Base-by-base conservation (phyloP, 2,888 invertebrate genomes). In the Serrognathus titanus region DNA sequence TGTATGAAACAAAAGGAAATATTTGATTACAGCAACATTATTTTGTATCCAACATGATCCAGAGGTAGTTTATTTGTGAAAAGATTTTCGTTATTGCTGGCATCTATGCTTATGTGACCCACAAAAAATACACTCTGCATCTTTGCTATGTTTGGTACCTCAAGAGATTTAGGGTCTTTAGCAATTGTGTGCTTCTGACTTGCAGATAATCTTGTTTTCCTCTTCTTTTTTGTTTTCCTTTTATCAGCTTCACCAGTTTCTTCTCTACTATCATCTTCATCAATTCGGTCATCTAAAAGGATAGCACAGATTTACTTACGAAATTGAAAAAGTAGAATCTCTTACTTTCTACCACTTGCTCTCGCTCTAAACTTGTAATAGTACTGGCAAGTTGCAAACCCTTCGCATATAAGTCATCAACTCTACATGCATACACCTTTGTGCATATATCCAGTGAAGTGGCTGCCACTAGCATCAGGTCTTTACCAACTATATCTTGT, bases 391-490 rank as follows among this genome's bases (percentile, higher is more conserved):
- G 47, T 48, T 51, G 49, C 9, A 51, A 7, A 10, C 54, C 51
- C 37, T 53, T 54, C 16, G 45, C 36, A 20, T 47, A 36, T 24
- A 58, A 36, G 51, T 58, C 54, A 12, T 58, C 58, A 10, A 58
- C 58, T 13, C 54, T 49, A 47, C 48, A 58, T 5, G 50, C 47
- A 41, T 51, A 58, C 31, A 58, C 54, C 38, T 54, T 58, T 6
- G 54, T 47, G 16, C 51, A 58, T 37, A 58, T 47, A 37, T 58
- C 58, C 11, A 58, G 24, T 8, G 48, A 54, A 10, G 47, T 45
- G 10, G 58, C 58, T 1, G 50, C 58, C 10, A 46, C 45, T 13
- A 53, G 16, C 24, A 58, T 49, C 9, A 41, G 12, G 20, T 58
- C 58, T 31, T 40, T 51, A 11, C 48, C 47, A 4, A 37, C 3